Conservation (phyloP, 2,888 invertebrate genomes). For the Cabera pusaria region DNA sequence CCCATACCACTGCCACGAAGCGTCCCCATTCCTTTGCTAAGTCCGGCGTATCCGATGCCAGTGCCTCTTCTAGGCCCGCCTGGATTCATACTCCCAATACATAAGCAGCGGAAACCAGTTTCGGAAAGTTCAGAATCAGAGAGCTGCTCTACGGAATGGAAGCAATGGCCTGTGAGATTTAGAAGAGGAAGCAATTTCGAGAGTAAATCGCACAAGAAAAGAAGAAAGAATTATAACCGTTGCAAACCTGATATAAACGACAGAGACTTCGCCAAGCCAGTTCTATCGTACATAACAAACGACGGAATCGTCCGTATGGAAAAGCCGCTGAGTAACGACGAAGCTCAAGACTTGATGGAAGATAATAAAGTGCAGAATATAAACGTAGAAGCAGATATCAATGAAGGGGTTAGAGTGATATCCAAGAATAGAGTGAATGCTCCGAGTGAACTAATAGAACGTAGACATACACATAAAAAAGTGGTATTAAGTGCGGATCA, state of each 20-base stretch:
- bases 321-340: conserved; percentile 48
- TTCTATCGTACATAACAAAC: conserved; percentile 38
- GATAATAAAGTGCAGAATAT: conserved; percentile 32
- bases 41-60: conserved; percentile 15
- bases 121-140: background rate
- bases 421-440: conserved; percentile 21
- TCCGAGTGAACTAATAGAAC: background rate
- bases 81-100: conserved; percentile 6
- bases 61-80: conserved; percentile 1
- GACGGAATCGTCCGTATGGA: conserved; percentile 51
- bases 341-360: conserved; percentile 42
- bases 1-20: conserved; percentile 42
- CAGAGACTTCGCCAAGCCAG: conserved; percentile 35
- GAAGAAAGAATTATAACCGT: conserved; percentile 16
- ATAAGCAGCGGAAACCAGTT: background rate
- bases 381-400: conserved; percentile 32
- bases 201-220: background rate
- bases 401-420: conserved; percentile 33
- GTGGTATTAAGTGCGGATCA: conserved; percentile 32
- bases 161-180: conserved; percentile 3
- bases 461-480: conserved; percentile 25
- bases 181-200: conserved; percentile 14
- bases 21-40: conserved; percentile 22
- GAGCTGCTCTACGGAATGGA: conserved; percentile 11
- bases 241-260: conserved; percentile 19